phyloP scores from a whole-genome alignment of 2,797 vertebrate species.

The Molothrus ater region DNA sequence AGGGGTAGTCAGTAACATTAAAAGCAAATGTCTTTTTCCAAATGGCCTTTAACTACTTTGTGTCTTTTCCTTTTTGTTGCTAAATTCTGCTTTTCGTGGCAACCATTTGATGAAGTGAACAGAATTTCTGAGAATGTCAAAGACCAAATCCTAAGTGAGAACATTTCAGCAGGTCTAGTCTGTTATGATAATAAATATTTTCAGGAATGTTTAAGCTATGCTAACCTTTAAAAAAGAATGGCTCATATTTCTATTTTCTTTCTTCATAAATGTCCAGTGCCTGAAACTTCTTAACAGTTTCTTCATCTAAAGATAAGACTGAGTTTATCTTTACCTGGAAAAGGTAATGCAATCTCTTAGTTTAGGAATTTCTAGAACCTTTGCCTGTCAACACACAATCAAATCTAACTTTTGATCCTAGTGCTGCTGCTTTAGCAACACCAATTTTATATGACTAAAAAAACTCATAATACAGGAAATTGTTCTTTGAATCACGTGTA shows the following conservation, averaged over 20 bases:
- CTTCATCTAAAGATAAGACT: conserved; percentile 58
- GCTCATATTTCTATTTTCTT: conserved; percentile 52
- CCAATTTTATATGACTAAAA: background rate
- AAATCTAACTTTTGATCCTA: conserved; percentile 22
- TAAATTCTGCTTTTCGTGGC: background rate
- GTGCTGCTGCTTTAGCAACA: conserved; percentile 15
- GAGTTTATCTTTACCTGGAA: conserved; percentile 28
- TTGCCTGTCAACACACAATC: conserved; percentile 21
- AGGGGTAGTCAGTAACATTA: conserved; percentile 35
- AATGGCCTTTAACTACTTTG: conserved; percentile 24
- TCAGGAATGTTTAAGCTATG: conserved; percentile 40
- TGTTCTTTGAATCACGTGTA: accelerated
- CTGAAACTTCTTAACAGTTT: conserved; percentile 32
- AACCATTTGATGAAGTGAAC: conserved; percentile 17
- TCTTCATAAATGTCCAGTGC: conserved; percentile 23
- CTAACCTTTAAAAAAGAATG: conserved; percentile 38
- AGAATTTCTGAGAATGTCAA: conserved; percentile 13
- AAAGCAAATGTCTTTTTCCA: conserved; percentile 29
- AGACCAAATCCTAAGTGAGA: conserved; percentile 14
- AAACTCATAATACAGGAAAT: background rate
- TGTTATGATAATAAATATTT: conserved; percentile 63
- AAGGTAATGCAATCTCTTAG: background rate
- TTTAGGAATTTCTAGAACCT: conserved; percentile 43
- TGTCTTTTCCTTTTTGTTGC: conserved; percentile 16
- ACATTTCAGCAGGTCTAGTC: background rate